Evolutionary conservation across 2,113 vertebrate genomes (phyloP).

Genomic region (Catharus fuscescens): DNA sequence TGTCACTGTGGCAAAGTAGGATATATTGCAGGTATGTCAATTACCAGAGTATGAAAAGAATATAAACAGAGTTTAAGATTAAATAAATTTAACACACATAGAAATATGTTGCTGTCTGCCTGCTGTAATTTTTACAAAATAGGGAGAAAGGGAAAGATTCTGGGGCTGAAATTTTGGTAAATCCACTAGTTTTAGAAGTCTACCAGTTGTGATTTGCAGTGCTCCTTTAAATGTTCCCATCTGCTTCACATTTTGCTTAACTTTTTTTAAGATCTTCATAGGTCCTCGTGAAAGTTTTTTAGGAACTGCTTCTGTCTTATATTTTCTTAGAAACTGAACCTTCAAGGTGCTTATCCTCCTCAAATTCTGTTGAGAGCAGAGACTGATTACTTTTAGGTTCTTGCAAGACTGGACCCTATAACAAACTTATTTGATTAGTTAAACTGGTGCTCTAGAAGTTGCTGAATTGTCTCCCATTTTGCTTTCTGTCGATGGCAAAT

Average conservation of each 20-base stretch:
- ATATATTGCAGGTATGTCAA: not conserved
- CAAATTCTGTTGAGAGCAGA: not conserved
- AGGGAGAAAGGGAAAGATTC: not conserved
- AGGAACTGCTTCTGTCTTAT: not conserved
- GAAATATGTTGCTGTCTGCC: not conserved
- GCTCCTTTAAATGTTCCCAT: not conserved
- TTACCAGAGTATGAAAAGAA: not conserved
- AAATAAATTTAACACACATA: not conserved
- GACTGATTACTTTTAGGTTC: not conserved
- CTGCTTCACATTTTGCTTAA: not conserved
- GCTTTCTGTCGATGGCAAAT: not conserved
- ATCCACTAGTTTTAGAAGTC: not conserved
- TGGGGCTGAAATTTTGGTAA: not conserved
- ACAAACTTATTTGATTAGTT: not conserved
- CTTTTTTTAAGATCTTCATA: not conserved
- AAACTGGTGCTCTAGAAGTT: not conserved
- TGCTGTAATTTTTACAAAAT: not conserved
- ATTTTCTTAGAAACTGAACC: not conserved
- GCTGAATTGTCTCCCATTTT: not conserved
- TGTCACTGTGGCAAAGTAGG: not conserved
- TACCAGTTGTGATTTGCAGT: not conserved
- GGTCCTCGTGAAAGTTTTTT: not conserved
- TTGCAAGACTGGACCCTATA: not conserved
- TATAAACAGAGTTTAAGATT: not conserved
- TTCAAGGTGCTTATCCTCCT: not conserved